Percentiles rank a stretch among this genome's conserved stretches.
phyloP scores from a whole-genome alignment of 2,113 vertebrate genomes.

The Athene noctua region DNA sequence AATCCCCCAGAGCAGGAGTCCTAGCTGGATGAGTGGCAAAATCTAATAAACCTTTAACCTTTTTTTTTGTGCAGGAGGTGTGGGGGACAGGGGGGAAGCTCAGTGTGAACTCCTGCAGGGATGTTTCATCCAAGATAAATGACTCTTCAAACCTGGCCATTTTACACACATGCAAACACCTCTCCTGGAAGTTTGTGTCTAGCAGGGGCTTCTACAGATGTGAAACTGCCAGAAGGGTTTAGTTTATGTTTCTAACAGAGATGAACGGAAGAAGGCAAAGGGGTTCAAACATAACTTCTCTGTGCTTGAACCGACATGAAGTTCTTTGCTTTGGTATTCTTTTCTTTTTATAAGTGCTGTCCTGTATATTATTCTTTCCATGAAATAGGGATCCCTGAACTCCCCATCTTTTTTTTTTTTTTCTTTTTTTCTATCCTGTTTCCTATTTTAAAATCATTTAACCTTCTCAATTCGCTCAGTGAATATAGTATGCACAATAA shows the following conservation, averaged over 20 bases:
- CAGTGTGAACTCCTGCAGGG: neutral
- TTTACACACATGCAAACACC: neutral
- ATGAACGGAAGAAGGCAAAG: neutral
- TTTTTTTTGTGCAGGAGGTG: neutral
- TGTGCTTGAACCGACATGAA: neutral
- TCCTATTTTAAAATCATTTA: slow-evolving; percentile 2
- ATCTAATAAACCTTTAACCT: neutral
- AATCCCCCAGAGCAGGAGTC: neutral
- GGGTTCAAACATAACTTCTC: neutral
- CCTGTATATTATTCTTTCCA: neutral
- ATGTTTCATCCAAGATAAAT: slow-evolving; percentile 6
- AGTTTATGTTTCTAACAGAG: slow-evolving; percentile 16
- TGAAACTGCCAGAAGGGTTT: neutral
- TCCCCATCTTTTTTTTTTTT: neutral
- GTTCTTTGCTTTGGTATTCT: neutral
- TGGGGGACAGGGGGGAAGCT: neutral
- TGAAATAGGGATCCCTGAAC: neutral
- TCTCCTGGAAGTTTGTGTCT: neutral
- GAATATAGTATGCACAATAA: neutral
- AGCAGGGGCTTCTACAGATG: slow-evolving; percentile 1
- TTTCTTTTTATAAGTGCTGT: neutral
- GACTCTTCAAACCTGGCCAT: neutral
- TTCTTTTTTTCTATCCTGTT: neutral
- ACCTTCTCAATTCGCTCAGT: neutral
- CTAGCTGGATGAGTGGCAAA: neutral